Base-by-base conservation (phyloP, 2,113 vertebrate species). In the Noturus placidus region DNA sequence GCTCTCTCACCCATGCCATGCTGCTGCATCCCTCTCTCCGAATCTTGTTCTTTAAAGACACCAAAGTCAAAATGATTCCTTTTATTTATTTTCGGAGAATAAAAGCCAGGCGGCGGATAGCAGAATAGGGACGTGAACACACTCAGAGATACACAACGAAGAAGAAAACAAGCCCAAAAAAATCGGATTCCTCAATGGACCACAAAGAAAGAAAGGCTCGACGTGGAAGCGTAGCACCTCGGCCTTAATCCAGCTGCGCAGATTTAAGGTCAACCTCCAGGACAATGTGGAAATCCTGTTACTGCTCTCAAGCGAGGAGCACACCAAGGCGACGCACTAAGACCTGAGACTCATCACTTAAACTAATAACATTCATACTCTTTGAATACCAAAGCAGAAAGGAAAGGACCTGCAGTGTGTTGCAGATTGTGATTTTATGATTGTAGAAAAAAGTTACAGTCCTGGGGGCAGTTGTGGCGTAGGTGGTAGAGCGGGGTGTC, bases 81-180 rank as follows among this genome's bases (percentile, higher is more conserved):
- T 96, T 96, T 97, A 96, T 97, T 97, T 95, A 93, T 88, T 79
- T 79, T 72, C 87, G 93, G 88, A 92, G 95, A 92, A 94, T 79
- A 82, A 74, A 87, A 81, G 46, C 42, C 25, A 89, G 88, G 85
- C 89, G 59, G 91, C 22, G 57, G 63, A 88, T 82, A 59, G 59
- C 17, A 59, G 83, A 78, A 88, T 54, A 77, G 81, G 65, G 82
- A 74, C 11, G 20, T 14, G 63, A 59, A n/a, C 17, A 14, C 54
- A 30, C 86, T 92, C 93, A 93, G 92, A 94, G 93, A 92, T 94
- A 94, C 93, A 92, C 76, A 86, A 52, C 80, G 72, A 61, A 76
- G 9, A 85, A 42, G 57, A 69, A 81, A 81, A 57, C 38, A 67
- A 46, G 17, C 19, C 69, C 54, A 50, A 78, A 78, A 77, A 78